Evolutionary conservation across 30 jellyfish, hydroid and myxozoan genomes (phyloP).

Genomic region (Pseudorhiza aurosa): DNA sequence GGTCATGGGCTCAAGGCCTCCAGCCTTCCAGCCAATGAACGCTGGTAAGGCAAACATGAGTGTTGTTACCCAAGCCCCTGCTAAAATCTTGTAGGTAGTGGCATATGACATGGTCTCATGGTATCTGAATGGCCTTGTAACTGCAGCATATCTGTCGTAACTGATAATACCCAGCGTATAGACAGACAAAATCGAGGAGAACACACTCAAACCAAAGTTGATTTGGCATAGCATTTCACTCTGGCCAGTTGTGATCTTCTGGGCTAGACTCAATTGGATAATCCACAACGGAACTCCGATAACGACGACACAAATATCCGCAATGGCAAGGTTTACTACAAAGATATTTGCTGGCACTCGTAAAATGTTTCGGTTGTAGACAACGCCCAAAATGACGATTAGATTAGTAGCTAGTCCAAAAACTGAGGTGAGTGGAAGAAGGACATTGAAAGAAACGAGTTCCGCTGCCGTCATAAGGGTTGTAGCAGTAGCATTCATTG

Average conservation of each 20-base stretch:
- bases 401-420: constrained; percentile 75
- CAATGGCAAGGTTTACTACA: constrained; percentile 79
- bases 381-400: constrained; percentile 70
- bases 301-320: constrained; percentile 76
- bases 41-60: constrained; percentile 70
- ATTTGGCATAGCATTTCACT: constrained; percentile 73
- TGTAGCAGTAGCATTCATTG: constrained; percentile 5
- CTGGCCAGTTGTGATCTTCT: constrained; percentile 27
- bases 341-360: constrained; percentile 70
- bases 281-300: constrained; percentile 87
- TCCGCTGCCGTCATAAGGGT: constrained; percentile 57
- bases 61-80: constrained; percentile 51
- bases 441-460: constrained; percentile 56
- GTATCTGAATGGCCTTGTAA: constrained; percentile 76
- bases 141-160: constrained; percentile 86
- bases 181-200: constrained; percentile 73
- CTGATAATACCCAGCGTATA: constrained; percentile 81
- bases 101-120: constrained; percentile 61
- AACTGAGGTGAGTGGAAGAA: constrained; percentile 77
- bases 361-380: constrained; percentile 65
- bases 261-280: constrained; percentile 56
- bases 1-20: neutral
- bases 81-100: constrained; percentile 44
- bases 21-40: constrained; percentile 80
- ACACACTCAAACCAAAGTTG: constrained; percentile 73